Conservation (phyloP, 2,113 vertebrate species). For the Hippocampus comes region DNA sequence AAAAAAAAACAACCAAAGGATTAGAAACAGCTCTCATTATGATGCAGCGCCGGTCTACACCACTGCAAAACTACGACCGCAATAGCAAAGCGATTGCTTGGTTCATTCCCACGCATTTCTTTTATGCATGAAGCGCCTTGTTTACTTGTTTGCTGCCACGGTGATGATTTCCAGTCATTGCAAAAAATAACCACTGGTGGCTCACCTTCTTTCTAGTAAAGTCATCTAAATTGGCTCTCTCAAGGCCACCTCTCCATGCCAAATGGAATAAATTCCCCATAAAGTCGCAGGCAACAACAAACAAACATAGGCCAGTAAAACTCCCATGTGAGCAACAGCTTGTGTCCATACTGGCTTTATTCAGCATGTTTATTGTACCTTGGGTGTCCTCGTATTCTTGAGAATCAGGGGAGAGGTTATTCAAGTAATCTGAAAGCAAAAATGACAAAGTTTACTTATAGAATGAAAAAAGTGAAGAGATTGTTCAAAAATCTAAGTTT, state of each 20-base stretch:
- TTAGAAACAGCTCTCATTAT: neutral
- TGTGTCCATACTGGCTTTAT: neutral
- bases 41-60: neutral
- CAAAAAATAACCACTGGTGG: slow-evolving; percentile 33
- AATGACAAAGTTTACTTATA: slow-evolving; percentile 23
- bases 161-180: slow-evolving; percentile 51
- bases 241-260: slow-evolving; percentile 31
- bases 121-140: neutral
- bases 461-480: neutral
- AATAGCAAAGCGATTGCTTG: neutral
- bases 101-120: neutral
- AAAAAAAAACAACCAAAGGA: neutral
- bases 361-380: slow-evolving; percentile 71
- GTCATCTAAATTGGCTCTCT: slow-evolving; percentile 51
- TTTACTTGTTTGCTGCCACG: slow-evolving; percentile 4
- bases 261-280: slow-evolving; percentile 45
- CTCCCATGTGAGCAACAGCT: slow-evolving; percentile 27
- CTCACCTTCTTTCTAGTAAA: slow-evolving; percentile 23
- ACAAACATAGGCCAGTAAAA: slow-evolving; percentile 19
- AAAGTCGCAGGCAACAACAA: slow-evolving; percentile 19
- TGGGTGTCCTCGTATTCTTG: slow-evolving; percentile 91
- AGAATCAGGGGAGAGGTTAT: slow-evolving; percentile 93
- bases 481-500: neutral
- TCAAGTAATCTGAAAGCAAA: slow-evolving; percentile 87
- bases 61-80: neutral